Base-by-base conservation (phyloP, 1,140 invertebrate genomes). In the Neotoxoptera formosana region DNA sequence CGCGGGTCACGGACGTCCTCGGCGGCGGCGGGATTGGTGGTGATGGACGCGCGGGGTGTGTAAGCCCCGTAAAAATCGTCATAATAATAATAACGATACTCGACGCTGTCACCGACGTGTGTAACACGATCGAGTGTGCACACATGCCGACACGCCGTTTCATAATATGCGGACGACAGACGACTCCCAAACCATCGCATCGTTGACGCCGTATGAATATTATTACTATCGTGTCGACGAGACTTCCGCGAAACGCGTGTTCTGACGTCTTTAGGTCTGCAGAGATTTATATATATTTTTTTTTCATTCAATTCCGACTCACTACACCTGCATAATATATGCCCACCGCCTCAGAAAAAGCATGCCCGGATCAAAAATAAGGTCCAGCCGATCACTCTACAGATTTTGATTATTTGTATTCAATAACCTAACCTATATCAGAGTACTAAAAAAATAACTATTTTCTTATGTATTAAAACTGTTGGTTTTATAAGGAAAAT, bases 31-130 rank as follows among this genome's bases (percentile, higher is more conserved):
- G 41, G 41, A 41, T 41, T 1, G 41, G 41, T 41, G 41, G 4
- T 41, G 14, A n/a, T 14, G 14, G n/a, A 17, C 6, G 60, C 14
- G n/a, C 30, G 60, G 8, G n/a, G 11, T n/a, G 14, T 14, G 30
- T 76, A 76, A 34, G n/a, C 60, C 60, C n/a, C 4, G n/a, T 76
- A 76, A 76, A 76, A 76, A 76, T 76, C 4, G 60, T 76, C 17
- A 76, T 76, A 76, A 76, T 76, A 76, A 76, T 76, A 76, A n/a
- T n/a, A 76, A 76, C n/a, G 60, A 76, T 76, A n/a, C 60, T 76
- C 6, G 60, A n/a, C n/a, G n/a, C 60, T 76, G 60, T n/a, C n/a
- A 76, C 30, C 30, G 60, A 76, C 17, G 11, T 76, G 4, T 67
- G 60, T 76, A 76, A 76, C n/a, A 76, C 14, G n/a, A 76, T 76